Conservation (phyloP, 2,888 invertebrate genomes). For the Gortyna flavago region DNA sequence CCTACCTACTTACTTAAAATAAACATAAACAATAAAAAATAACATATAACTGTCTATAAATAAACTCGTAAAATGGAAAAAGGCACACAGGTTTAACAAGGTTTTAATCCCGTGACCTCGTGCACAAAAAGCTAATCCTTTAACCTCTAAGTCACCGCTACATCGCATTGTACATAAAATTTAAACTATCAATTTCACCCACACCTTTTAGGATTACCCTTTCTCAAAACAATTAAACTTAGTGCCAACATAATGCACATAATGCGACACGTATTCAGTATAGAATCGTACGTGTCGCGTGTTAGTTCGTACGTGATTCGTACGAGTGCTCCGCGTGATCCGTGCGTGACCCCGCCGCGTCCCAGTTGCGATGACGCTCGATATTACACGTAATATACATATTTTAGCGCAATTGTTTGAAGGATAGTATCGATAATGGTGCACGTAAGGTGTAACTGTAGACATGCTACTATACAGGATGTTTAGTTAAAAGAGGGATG, state of each 20-base stretch:
- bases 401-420: constrained; percentile 17
- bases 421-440: constrained; percentile 17
- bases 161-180: constrained; percentile 4
- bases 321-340: constrained; percentile 23
- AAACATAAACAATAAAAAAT: too few species aligned
- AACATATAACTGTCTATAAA: too few species aligned
- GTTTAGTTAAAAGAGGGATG: background rate
- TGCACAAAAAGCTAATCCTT: background rate
- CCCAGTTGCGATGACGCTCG: constrained; percentile 35
- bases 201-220: constrained; percentile 34
- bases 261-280: constrained; percentile 58
- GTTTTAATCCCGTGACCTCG: background rate
- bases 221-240: constrained; percentile 54
- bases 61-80: background rate
- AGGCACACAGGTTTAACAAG: background rate
- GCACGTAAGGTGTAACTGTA: constrained; percentile 4
- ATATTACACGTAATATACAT: constrained; percentile 44
- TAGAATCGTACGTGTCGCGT: constrained; percentile 50
- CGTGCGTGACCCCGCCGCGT: constrained; percentile 49
- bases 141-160: background rate
- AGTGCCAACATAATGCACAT: constrained; percentile 51
- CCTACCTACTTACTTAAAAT: too few species aligned
- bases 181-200: constrained; percentile 14
- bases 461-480: background rate
- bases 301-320: constrained; percentile 43